Conservation (phyloP, 2,113 vertebrate genomes). For the Grus americana region DNA sequence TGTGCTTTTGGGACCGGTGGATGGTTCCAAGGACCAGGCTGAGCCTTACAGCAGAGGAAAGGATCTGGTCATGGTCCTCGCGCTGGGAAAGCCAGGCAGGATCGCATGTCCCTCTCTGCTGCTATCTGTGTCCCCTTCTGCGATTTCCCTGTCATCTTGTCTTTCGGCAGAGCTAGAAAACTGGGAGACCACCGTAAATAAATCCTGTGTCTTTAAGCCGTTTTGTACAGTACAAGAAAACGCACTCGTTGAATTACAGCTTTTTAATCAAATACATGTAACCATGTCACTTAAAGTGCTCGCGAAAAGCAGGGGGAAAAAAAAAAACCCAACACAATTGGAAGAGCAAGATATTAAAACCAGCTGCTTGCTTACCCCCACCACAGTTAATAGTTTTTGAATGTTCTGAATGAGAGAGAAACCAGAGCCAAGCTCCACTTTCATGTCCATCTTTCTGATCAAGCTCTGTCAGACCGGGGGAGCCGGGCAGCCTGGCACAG, state of each 20-base stretch:
- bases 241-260: slow-evolving; percentile 73
- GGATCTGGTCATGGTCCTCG: fast-evolving
- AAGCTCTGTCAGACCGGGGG: slow-evolving; percentile 34
- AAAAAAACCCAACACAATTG: slow-evolving; percentile 51
- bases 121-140: background rate
- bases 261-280: slow-evolving; percentile 78
- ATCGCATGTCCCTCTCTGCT: background rate
- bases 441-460: slow-evolving; percentile 74
- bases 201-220: slow-evolving; percentile 68
- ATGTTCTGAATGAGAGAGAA: slow-evolving; percentile 72
- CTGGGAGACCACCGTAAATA: slow-evolving; percentile 47
- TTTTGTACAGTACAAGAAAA: slow-evolving; percentile 67
- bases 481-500: slow-evolving; percentile 42
- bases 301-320: slow-evolving; percentile 60
- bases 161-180: slow-evolving; percentile 16
- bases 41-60: background rate
- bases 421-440: slow-evolving; percentile 71
- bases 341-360: slow-evolving; percentile 64
- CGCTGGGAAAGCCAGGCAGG: background rate
- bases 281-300: slow-evolving; percentile 77
- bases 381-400: slow-evolving; percentile 75
- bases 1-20: fast-evolving
- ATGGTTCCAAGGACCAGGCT: background rate
- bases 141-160: background rate
- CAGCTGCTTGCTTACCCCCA: slow-evolving; percentile 69